phyloP scores from a whole-genome alignment of 2,113 vertebrate genomes.

The Lagopus leucura region DNA sequence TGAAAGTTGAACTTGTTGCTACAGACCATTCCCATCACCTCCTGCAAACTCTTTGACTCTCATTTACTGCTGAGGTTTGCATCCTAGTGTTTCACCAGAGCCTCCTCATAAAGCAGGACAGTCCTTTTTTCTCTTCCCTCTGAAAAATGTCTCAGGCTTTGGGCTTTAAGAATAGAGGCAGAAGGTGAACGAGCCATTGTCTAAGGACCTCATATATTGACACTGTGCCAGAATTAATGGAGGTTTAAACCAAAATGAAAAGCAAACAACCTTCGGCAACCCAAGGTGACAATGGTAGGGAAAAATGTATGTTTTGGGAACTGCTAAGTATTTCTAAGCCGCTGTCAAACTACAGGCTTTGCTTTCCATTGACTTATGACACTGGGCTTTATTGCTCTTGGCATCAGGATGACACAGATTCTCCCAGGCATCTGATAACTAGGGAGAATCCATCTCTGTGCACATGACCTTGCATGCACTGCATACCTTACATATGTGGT shows the following conservation, averaged over 20 bases:
- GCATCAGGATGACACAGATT: background rate
- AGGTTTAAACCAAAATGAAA: background rate
- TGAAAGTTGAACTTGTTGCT: background rate
- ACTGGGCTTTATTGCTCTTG: background rate
- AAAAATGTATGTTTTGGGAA: background rate
- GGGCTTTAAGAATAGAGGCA: background rate
- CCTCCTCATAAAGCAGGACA: background rate
- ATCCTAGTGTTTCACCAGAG: background rate
- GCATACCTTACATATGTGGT: background rate
- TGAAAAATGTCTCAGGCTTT: background rate
- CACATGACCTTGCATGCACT: fast-evolving
- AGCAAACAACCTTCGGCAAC: background rate
- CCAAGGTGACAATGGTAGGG: background rate
- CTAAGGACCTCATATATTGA: background rate
- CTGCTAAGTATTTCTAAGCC: background rate
- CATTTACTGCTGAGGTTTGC: background rate
- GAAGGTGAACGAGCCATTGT: background rate
- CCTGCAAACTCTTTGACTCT: background rate
- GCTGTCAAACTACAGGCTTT: background rate
- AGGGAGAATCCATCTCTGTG: background rate
- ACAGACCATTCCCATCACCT: background rate
- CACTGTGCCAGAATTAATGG: background rate
- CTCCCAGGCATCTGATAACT: background rate
- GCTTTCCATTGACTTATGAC: background rate
- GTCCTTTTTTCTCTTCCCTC: background rate